These are phyloP conservation scores for Apamea anceps DNA, from an alignment of 2,888 invertebrate genomes.

Conservation along the genomic window DNA sequence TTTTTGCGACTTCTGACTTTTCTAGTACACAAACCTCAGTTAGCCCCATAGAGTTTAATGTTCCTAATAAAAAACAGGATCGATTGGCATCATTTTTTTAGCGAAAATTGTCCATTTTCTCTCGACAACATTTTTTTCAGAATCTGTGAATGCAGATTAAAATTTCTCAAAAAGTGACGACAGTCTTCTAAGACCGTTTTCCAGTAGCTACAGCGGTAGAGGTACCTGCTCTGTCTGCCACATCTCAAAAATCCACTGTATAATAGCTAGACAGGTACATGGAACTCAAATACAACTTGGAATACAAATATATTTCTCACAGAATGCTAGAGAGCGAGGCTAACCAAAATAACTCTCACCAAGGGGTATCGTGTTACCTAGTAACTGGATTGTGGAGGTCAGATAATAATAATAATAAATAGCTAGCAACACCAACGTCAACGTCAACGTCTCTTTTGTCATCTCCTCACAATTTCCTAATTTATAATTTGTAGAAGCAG, in stretches of 20 bases:
- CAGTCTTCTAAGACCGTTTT: not conserved
- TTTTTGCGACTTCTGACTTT: not conserved
- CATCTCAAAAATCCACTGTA: too few species aligned
- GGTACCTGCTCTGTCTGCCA: too few species aligned
- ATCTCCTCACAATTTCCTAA: too few species aligned
- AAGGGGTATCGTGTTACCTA: too few species aligned
- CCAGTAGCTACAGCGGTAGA: not conserved
- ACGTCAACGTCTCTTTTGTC: too few species aligned
- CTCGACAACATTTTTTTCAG: not conserved
- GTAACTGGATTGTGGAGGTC: too few species aligned
- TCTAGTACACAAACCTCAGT: not conserved
- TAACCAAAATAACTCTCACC: too few species aligned
- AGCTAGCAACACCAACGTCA: too few species aligned
- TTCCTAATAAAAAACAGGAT: not conserved
- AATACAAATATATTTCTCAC: not conserved
- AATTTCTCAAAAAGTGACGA: not conserved
- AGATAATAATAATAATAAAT: too few species aligned
- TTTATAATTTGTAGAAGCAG: too few species aligned
- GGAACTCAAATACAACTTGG: not conserved
- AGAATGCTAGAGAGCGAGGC: too few species aligned
- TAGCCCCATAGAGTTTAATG: not conserved
- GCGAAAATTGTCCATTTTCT: not conserved
- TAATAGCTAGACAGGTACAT: not conserved
- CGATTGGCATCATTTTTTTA: not conserved
- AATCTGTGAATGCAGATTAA: not conserved